Percentiles rank a stretch among this genome's conserved stretches.
Conservation (phyloP, 2,113 vertebrate species). For the Maccullochella peelii region DNA sequence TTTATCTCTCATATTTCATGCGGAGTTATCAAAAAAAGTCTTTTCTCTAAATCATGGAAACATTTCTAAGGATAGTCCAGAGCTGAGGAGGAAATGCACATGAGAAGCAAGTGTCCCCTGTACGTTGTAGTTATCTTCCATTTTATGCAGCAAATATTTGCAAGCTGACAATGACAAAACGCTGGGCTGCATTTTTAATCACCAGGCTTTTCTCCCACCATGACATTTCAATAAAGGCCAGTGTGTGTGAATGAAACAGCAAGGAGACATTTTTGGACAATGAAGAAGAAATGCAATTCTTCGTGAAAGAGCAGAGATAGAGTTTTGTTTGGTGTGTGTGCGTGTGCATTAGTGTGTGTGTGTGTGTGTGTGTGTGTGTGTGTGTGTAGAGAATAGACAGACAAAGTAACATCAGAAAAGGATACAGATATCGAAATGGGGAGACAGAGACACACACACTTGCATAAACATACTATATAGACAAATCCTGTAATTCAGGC, state of each 20-base stretch:
- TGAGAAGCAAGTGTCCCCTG: not conserved
- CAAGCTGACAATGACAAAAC: slow-evolving; percentile 58
- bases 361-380: slow-evolving; percentile 21
- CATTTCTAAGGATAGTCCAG: not conserved
- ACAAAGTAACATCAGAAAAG: not conserved
- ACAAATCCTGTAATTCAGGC: slow-evolving; percentile 22
- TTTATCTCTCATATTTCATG: not conserved
- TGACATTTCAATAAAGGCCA: slow-evolving; percentile 60
- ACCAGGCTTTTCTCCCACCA: slow-evolving; percentile 30
- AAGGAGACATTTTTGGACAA: slow-evolving; percentile 40
- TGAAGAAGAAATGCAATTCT: slow-evolving; percentile 38
- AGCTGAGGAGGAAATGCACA: slow-evolving; percentile 11
- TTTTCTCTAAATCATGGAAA: slow-evolving; percentile 8
- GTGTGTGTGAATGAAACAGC: slow-evolving; percentile 37
- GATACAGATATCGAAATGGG: not conserved
- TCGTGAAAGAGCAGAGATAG: slow-evolving; percentile 11
- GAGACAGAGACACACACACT: not conserved
- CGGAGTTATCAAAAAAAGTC: slow-evolving; percentile 14
- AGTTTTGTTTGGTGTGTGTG: slow-evolving; percentile 21
- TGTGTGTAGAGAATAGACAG: not conserved
- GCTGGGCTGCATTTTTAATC: slow-evolving; percentile 63
- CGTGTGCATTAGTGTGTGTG: not conserved
- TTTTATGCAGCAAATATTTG: slow-evolving; percentile 58
- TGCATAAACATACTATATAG: not conserved
- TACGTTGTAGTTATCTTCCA: slow-evolving; percentile 21